These are phyloP conservation scores for Characodon lateralis DNA, from an alignment of 2,797 vertebrate genomes.

Conservation along the genomic window DNA sequence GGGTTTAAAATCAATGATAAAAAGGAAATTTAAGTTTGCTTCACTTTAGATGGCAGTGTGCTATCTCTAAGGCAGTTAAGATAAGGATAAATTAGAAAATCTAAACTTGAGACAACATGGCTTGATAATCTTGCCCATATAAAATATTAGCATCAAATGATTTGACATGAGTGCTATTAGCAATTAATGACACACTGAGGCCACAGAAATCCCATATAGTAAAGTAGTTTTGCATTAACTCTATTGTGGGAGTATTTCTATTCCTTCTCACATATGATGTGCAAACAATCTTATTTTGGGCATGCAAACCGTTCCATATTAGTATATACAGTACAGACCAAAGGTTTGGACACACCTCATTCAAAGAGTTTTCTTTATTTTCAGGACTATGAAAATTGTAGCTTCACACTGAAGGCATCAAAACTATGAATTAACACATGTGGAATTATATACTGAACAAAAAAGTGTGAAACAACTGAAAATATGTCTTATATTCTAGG, in stretches of 20 bases:
- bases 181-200: slow-evolving; percentile 38
- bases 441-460: no score
- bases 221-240: slow-evolving; percentile 44
- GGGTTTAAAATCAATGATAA: slow-evolving; percentile 12
- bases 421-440: no score
- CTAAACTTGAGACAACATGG: slow-evolving; percentile 32
- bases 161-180: slow-evolving; percentile 49
- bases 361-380: no score
- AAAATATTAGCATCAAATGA: slow-evolving; percentile 34
- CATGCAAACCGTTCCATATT: neutral
- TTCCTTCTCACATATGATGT: slow-evolving; percentile 1
- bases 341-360: no score
- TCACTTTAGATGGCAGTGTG: neutral
- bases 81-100: slow-evolving; percentile 27
- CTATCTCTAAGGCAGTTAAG: slow-evolving; percentile 18
- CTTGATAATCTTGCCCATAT: slow-evolving; percentile 36
- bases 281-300: neutral
- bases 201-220: slow-evolving; percentile 52
- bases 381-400: no score
- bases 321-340: neutral
- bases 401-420: no score
- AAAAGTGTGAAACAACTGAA: no score
- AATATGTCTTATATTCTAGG: no score
- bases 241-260: slow-evolving; percentile 7
- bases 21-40: slow-evolving; percentile 8